These are phyloP conservation scores for Drosophila fulvimacula DNA, from an alignment of 2,888 invertebrate genomes.

Conservation along the genomic window DNA sequence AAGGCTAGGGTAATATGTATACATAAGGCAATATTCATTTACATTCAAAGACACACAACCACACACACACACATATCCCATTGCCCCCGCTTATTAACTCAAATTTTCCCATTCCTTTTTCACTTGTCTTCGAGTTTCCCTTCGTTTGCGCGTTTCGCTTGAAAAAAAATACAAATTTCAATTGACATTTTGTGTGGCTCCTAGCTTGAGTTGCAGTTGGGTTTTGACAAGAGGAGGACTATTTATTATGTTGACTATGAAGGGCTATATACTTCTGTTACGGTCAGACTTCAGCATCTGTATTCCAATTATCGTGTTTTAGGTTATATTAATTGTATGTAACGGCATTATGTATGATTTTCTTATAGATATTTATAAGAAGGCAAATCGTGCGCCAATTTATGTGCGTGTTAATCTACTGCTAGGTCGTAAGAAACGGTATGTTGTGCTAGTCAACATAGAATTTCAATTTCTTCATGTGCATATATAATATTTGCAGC, in stretches of 20 bases:
- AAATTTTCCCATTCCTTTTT: constrained; percentile 9
- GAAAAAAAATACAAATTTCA: neutral
- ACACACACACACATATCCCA: constrained; percentile 14
- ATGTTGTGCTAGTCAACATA: constrained; percentile 25
- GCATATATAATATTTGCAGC: constrained; percentile 30
- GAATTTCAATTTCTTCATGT: constrained; percentile 16
- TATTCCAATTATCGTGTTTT: neutral
- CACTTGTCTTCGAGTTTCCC: constrained; percentile 1
- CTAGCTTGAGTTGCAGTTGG: neutral
- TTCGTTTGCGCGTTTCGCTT: neutral
- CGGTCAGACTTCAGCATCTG: neutral
- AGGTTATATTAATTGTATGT: neutral
- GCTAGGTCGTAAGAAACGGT: constrained; percentile 37
- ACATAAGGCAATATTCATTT: constrained; percentile 35
- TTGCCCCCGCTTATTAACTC: neutral
- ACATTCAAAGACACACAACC: constrained; percentile 15
- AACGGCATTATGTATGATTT: constrained; percentile 4
- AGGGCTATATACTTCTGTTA: neutral
- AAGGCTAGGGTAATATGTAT: constrained; percentile 42
- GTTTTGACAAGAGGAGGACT: neutral
- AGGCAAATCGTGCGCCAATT: constrained; percentile 12
- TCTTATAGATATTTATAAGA: constrained; percentile 29
- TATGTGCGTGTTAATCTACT: constrained; percentile 23
- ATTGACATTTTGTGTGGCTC: neutral
- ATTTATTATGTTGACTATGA: too few species aligned